Percentiles rank a stretch among this genome's conserved stretches.
phyloP scores from a whole-genome alignment of 2,888 invertebrate genomes.

The Kuschelorhynchus macadamiae region DNA sequence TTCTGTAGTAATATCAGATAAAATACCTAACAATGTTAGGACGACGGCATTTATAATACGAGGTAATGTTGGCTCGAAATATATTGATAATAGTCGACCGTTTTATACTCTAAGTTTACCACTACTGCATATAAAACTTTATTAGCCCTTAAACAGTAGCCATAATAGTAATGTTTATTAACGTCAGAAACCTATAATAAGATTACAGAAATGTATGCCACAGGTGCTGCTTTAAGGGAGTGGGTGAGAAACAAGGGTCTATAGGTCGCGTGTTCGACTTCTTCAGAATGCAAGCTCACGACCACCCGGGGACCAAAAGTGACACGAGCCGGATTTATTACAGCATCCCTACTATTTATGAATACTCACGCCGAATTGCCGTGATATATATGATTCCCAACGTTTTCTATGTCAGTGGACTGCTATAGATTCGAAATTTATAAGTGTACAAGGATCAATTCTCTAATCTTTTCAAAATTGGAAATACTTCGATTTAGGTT shows the following conservation, averaged over 20 bases:
- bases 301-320: slow-evolving; percentile 65
- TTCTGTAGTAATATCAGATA: too few relatives aligned
- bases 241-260: slow-evolving; percentile 17
- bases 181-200: slow-evolving; percentile 27
- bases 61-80: too few relatives aligned
- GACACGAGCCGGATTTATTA: slow-evolving; percentile 67
- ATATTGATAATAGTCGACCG: too few relatives aligned
- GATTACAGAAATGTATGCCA: slow-evolving; percentile 22
- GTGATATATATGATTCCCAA: slow-evolving; percentile 53
- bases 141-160: too few relatives aligned
- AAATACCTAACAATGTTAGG: too few relatives aligned
- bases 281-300: slow-evolving; percentile 66
- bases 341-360: slow-evolving; percentile 67
- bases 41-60: too few relatives aligned
- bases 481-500: too few relatives aligned
- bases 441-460: neutral
- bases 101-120: too few relatives aligned
- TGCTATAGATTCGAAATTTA: neutral
- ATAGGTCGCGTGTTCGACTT: slow-evolving; percentile 52
- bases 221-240: slow-evolving; percentile 23
- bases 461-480: too few relatives aligned
- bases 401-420: neutral
- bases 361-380: slow-evolving; percentile 66
- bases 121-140: too few relatives aligned
- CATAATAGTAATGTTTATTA: too few relatives aligned